A percentile compares a stretch with the other conserved stretches of the same genome.
Conservation (phyloP, 2,113 vertebrate species). For the Pontoporia blainvillei region DNA sequence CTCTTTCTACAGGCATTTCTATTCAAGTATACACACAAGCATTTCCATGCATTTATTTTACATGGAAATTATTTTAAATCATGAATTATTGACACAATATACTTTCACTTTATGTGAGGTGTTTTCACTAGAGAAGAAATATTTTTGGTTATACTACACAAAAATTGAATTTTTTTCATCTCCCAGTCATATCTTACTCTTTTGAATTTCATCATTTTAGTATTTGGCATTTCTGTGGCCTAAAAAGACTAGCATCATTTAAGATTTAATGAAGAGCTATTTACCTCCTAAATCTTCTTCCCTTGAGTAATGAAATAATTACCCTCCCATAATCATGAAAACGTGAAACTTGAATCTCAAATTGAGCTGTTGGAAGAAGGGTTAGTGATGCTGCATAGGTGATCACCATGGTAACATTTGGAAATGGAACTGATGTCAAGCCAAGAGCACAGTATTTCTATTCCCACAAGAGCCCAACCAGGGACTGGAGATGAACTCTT, state of each 20-base stretch:
- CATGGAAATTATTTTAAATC: constrained; percentile 69
- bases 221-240: constrained; percentile 82
- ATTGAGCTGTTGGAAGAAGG: constrained; percentile 84
- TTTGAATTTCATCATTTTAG: constrained; percentile 77
- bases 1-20: background rate
- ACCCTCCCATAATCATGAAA: constrained; percentile 84
- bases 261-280: constrained; percentile 87
- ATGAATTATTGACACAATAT: constrained; percentile 68
- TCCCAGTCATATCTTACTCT: constrained; percentile 57
- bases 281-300: constrained; percentile 86
- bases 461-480: constrained; percentile 69
- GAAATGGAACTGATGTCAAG: constrained; percentile 77
- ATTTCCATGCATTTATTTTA: constrained; percentile 55
- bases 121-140: constrained; percentile 65
- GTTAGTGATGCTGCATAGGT: constrained; percentile 79
- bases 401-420: constrained; percentile 83
- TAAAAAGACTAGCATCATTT: constrained; percentile 82
- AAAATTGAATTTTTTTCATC: constrained; percentile 65
- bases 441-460: constrained; percentile 71
- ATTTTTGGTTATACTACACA: constrained; percentile 45
- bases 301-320: constrained; percentile 86
- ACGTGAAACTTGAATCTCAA: constrained; percentile 83
- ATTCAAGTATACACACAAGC: background rate
- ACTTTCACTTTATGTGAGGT: constrained; percentile 33
- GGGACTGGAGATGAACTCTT: constrained; percentile 69